Conservation (phyloP, 1,140 invertebrate species). For the Periplaneta americana region DNA sequence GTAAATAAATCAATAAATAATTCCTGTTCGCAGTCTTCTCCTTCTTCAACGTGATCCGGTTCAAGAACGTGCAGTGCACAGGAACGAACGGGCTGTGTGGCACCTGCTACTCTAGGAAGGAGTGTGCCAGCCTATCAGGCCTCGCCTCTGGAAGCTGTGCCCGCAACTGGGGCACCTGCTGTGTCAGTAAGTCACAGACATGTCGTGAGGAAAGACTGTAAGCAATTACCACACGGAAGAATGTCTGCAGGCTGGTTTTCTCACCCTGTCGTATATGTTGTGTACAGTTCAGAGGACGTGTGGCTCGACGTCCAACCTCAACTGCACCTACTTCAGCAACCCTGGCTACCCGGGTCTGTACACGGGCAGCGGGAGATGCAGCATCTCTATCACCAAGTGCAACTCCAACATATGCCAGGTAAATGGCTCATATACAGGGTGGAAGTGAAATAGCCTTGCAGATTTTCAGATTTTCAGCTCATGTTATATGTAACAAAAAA, state of each 20-base stretch:
- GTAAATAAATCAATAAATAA: too few species aligned
- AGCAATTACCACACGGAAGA: too few species aligned
- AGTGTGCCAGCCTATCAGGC: constrained; percentile 66
- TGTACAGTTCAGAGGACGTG: background rate
- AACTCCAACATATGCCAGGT: background rate
- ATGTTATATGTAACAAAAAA: too few species aligned
- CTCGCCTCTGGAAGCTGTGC: constrained; percentile 64
- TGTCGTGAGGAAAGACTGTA: too few species aligned
- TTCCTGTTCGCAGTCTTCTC: constrained; percentile 50
- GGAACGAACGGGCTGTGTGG: constrained; percentile 59
- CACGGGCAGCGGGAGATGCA: background rate
- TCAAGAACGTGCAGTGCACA: constrained; percentile 59
- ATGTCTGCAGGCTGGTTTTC: too few species aligned
- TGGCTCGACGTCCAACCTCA: background rate
- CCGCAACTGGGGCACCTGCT: constrained; percentile 63
- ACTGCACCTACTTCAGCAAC: background rate
- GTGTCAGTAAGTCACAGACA: constrained; percentile 76
- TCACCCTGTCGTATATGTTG: background rate
- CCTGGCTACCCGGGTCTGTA: background rate
- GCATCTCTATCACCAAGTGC: background rate
- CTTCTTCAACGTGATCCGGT: constrained; percentile 64
- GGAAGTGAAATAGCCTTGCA: too few species aligned
- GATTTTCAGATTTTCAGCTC: too few species aligned
- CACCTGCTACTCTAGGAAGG: constrained; percentile 67
- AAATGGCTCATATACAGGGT: too few species aligned